Evolutionary conservation across 2,888 invertebrate genomes (phyloP), one percentile per base, ranked within the genome.

Genomic region (Erebia epiphron): DNA sequence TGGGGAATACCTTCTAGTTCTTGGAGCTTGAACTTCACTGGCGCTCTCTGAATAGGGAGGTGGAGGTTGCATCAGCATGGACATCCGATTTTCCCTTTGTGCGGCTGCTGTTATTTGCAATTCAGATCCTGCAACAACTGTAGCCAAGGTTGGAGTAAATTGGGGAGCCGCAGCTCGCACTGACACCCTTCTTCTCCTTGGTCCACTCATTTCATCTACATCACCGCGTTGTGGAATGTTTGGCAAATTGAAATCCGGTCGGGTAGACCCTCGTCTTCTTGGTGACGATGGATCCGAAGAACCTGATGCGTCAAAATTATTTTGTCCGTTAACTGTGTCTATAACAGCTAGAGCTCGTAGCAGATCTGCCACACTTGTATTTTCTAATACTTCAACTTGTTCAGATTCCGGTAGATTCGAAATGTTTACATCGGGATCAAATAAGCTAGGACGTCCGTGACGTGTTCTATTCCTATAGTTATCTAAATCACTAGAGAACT

Each of bases 291-390:
- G 16, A 84, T 83, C 57, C 70, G 68, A 52, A 76, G 76, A 49
- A 76, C 75, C 11, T 72, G 70, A 21, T 9, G 68, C 72, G 2
- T 68, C 70, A 9, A 61, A 75, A 35, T 78, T 74, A 65, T 78
- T 80, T 69, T 82, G 82, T 43, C 83, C 82, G 16, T 77, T 78
- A 50, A 87, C 90, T 7, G 92, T 91, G 76, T 93, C 92, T 76
- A 97, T 91, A n/a, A 95, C 95, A 62, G 97, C 96, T 63, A 98
- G 87, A 0, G 97, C 97, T 69, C 97, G 93, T 41, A 98, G 94
- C 68, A 98, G 94, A 87, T 98, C 97, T 1, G 97, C 97, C 14
- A 98, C 94, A 26, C 97, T 97, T 0, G 97, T 97, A 79, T 97
- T 96, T 85, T 97, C 97, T 69, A 97, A 89, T 13, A 97, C 94